A percentile compares a stretch with the other conserved stretches of the same genome.
phyloP scores from a whole-genome alignment of 1,140 invertebrate genomes.

The Pseudobourletiella spinata region DNA sequence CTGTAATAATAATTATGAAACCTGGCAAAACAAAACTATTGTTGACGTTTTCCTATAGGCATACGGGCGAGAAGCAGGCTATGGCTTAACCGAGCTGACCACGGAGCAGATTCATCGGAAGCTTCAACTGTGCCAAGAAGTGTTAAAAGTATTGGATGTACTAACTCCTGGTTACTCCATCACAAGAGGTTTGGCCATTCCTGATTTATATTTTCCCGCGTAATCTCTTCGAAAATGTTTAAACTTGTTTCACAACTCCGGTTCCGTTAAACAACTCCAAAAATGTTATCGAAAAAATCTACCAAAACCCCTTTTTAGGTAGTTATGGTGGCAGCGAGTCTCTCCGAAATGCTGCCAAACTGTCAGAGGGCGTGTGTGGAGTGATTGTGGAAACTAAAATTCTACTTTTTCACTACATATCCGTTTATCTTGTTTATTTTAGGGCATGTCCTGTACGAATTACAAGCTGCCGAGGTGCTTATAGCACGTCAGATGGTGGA shows the following conservation, averaged over 20 bases:
- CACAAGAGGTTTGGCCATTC: constrained; percentile 66
- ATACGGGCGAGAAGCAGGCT: constrained; percentile 45
- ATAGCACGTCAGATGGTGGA: constrained; percentile 15
- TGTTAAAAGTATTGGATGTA: constrained; percentile 58
- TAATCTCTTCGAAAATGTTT: no score
- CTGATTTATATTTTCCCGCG: no score
- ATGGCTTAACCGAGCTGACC: constrained; percentile 55
- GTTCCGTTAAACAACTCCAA: no score
- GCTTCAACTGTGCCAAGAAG: constrained; percentile 56
- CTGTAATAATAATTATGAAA: not conserved
- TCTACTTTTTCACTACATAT: no score
- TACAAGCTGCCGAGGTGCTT: constrained; percentile 33
- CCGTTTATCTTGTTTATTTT: no score
- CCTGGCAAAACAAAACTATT: not conserved
- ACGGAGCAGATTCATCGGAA: constrained; percentile 64
- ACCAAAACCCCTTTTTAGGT: no score
- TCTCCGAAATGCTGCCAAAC: no score
- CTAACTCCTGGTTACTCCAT: constrained; percentile 65
- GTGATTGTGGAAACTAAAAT: no score
- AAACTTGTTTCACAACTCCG: no score
- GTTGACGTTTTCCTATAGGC: constrained; percentile 14
- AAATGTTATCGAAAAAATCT: no score
- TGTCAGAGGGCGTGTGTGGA: no score
- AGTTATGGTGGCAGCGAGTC: no score
- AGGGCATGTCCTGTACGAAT: constrained; percentile 31